Conservation (phyloP, 2,797 vertebrate genomes). For the Pseudocheirus occidentalis region DNA sequence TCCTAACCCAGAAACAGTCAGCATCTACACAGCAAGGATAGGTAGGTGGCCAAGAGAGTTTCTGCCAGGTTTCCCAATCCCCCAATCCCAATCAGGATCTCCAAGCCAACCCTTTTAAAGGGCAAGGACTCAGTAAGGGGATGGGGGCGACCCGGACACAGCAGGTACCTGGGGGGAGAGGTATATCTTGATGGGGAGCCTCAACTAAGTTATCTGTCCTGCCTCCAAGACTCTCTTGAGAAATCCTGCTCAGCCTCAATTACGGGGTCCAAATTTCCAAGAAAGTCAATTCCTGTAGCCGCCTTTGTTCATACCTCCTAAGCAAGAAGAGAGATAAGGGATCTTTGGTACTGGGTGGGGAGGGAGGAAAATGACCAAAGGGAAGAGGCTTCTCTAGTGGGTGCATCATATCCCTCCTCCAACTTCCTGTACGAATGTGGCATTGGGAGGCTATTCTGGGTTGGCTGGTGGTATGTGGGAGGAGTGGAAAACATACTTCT, state of each 20-base stretch:
- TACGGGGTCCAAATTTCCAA: conserved; percentile 8
- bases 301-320: conserved; percentile 15
- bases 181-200: not conserved
- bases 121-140: not conserved
- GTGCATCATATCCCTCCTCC: not conserved
- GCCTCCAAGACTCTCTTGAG: not conserved
- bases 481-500: not conserved
- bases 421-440: not conserved
- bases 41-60: not conserved
- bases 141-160: not conserved
- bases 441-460: conserved; percentile 20
- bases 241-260: not conserved
- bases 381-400: not conserved
- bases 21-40: not conserved
- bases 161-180: not conserved
- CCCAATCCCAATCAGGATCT: not conserved
- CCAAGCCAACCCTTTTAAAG: not conserved
- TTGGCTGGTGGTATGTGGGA: not conserved
- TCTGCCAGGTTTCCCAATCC: not conserved
- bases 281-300: not conserved
- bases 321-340: not conserved
- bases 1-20: not conserved
- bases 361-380: not conserved
- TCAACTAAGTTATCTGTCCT: not conserved
- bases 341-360: not conserved